These are phyloP conservation scores for Andinoacara biseriatus DNA, from an alignment of 2,113 vertebrate species.

Conservation along the genomic window DNA sequence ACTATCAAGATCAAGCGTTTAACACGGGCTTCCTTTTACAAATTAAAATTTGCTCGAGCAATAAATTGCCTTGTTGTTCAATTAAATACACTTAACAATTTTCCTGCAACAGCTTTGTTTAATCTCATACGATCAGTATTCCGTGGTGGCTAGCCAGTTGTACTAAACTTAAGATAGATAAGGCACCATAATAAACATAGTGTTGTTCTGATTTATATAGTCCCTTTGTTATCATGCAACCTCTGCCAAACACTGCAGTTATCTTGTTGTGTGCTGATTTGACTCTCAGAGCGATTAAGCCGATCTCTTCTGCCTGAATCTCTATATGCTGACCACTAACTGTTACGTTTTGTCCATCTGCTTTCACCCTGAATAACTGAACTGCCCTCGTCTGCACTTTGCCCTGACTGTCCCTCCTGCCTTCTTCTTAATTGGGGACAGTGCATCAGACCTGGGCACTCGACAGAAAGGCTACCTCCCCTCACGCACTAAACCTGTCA, in stretches of 20 bases:
- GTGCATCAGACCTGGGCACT: constrained; percentile 21
- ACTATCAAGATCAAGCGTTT: neutral
- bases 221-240: neutral
- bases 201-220: neutral
- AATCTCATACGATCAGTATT: neutral
- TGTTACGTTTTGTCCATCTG: neutral
- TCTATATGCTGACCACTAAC: constrained; percentile 10
- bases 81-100: neutral
- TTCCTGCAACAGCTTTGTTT: neutral
- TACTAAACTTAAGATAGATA: fast-evolving
- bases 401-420: constrained; percentile 32
- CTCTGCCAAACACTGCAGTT: neutral
- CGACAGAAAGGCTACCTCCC: constrained; percentile 43
- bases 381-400: constrained; percentile 53
- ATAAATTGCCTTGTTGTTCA: neutral
- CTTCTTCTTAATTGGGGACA: constrained; percentile 17
- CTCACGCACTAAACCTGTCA: constrained; percentile 61
- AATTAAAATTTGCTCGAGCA: neutral
- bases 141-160: neutral
- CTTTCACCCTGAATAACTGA: constrained; percentile 52
- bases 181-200: neutral
- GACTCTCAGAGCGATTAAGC: neutral
- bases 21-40: neutral
- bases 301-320: neutral
- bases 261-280: neutral